phyloP scores from a whole-genome alignment of 2,797 vertebrate species.

The Percopsis omiscomaycus region DNA sequence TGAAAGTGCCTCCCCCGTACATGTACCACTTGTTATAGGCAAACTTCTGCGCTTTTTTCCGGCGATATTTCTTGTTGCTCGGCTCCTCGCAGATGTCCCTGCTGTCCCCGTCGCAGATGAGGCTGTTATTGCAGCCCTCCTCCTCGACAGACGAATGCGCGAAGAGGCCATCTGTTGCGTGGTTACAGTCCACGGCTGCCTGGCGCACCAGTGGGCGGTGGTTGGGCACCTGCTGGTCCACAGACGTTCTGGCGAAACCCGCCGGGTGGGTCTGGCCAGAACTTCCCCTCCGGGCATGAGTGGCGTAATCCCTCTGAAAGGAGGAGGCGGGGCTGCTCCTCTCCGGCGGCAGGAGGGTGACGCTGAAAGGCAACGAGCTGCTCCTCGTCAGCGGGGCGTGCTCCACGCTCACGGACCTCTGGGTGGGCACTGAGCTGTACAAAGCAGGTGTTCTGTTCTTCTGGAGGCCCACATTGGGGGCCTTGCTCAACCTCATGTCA shows the following conservation, averaged over 20 bases:
- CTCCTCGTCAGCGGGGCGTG: conserved; percentile 86
- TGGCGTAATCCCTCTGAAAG: conserved; percentile 54
- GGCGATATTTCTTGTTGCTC: conserved; percentile 72
- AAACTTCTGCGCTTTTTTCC: conserved; percentile 86
- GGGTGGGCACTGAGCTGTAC: conserved; percentile 87
- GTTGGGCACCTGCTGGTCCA: conserved; percentile 78
- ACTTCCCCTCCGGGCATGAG: conserved; percentile 65
- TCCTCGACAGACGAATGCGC: conserved; percentile 66
- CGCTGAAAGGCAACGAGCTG: conserved; percentile 88
- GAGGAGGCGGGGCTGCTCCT: conserved; percentile 54
- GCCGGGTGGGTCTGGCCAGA: conserved; percentile 69
- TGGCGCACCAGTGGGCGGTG: conserved; percentile 91
- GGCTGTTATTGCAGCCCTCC: conserved; percentile 57
- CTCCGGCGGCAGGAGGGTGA: conserved; percentile 67
- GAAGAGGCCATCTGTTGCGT: conserved; percentile 64
- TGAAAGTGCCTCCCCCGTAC: conserved; percentile 91
- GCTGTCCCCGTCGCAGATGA: conserved; percentile 62
- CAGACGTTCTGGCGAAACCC: conserved; percentile 63
- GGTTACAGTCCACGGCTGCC: conserved; percentile 88
- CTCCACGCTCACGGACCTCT: conserved; percentile 78
- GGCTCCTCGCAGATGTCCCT: conserved; percentile 61
- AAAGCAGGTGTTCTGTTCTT: conserved; percentile 76
- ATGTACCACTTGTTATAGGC: conserved; percentile 96
- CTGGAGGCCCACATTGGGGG: conserved; percentile 62
- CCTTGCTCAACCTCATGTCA: conserved; percentile 85